Percentiles rank a stretch among this genome's conserved stretches.
These are phyloP conservation scores for Drosophila watanabei DNA, from an alignment of 1,140 invertebrate genomes.

Conservation along the genomic window DNA sequence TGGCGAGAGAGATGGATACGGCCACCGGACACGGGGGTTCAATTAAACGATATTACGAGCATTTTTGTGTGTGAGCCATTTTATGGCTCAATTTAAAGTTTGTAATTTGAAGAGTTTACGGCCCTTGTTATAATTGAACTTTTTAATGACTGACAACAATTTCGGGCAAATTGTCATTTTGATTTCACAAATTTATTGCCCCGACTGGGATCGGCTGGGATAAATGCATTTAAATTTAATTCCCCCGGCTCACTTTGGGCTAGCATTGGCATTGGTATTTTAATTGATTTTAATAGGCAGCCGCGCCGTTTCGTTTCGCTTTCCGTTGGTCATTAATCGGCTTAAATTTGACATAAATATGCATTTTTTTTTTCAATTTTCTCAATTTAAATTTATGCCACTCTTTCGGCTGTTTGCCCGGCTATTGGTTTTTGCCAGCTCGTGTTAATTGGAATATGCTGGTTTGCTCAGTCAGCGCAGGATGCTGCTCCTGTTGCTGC, in stretches of 20 bases:
- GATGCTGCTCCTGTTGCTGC: background rate
- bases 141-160: conserved; percentile 46
- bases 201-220: conserved; percentile 32
- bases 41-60: conserved; percentile 36
- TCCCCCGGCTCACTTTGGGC: conserved; percentile 13
- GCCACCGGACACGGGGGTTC: conserved; percentile 5
- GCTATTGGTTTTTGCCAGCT: conserved; percentile 29
- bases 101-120: conserved; percentile 46
- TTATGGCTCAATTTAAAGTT: conserved; percentile 55
- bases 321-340: conserved; percentile 69
- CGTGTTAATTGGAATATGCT: conserved; percentile 72
- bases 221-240: conserved; percentile 70
- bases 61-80: conserved; percentile 35
- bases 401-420: conserved; percentile 2
- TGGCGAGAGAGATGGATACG: conserved; percentile 5
- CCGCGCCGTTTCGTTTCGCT: conserved; percentile 17
- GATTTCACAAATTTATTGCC: conserved; percentile 67
- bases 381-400: conserved; percentile 61
- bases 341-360: conserved; percentile 75
- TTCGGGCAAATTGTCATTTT: conserved; percentile 47
- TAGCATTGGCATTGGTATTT: conserved; percentile 51
- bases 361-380: conserved; percentile 12
- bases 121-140: conserved; percentile 44
- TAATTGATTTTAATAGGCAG: conserved; percentile 76
- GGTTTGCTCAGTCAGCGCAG: conserved; percentile 39